A percentile compares a stretch with the other conserved stretches of the same genome.
phyloP scores from a whole-genome alignment of 2,888 invertebrate species.

The Tridacna crocea region DNA sequence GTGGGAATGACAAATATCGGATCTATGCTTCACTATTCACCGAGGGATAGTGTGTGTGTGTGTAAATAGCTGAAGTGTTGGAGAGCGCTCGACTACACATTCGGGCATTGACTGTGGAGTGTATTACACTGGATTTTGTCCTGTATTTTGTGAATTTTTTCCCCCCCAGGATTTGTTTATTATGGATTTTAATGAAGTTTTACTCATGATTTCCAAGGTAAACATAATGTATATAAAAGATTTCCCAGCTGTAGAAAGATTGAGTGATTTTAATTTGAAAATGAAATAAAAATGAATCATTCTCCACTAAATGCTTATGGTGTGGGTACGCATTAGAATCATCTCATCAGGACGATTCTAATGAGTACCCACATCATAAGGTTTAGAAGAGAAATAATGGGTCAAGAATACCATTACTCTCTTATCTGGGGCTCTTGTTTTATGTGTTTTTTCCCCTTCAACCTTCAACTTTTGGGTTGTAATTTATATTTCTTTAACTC shows the following conservation, averaged over 20 bases:
- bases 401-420: too few species aligned
- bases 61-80: constrained; percentile 11
- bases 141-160: constrained; percentile 6
- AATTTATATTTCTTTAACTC: background rate
- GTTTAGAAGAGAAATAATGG: too few species aligned
- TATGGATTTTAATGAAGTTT: constrained; percentile 28
- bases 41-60: constrained; percentile 10
- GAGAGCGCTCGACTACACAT: constrained; percentile 2
- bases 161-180: background rate
- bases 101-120: constrained; percentile 1
- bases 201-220: constrained; percentile 14
- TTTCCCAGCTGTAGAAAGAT: background rate
- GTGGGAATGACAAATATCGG: constrained; percentile 22
- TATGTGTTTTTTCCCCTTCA: too few species aligned
- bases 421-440: too few species aligned
- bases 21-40: constrained; percentile 11
- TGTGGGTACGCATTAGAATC: too few species aligned
- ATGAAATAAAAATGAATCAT: background rate
- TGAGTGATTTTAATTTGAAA: background rate
- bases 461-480: too few species aligned
- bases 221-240: background rate
- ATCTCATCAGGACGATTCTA: too few species aligned
- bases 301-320: too few species aligned
- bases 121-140: background rate
- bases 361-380: too few species aligned